Base-by-base conservation (phyloP, 2,888 invertebrate genomes). In the Melinaea menophilus region DNA sequence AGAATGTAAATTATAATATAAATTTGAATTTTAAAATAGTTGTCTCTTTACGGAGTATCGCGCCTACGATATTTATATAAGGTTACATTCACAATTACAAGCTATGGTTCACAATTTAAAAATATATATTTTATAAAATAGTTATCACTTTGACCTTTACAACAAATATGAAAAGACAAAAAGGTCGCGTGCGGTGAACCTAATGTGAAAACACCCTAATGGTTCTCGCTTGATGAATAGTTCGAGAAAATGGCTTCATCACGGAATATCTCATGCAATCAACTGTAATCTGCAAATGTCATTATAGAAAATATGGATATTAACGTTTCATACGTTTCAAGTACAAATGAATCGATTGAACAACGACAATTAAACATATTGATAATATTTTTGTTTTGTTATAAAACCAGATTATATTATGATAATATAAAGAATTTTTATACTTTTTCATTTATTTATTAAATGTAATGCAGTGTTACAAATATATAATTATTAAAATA, bases 211-310 rank as follows among this genome's bases (percentile, higher is more conserved):
- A 51, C 51, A 31, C 51, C 51, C 51, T 51, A 51, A 51, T 51
- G 51, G 51, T 31, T 31, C 51, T 31, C 51, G 51, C 51, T 51
- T 51, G 51, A 51, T 51, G 51, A 51, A 51, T 51, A 51, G 51
- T 51, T 51, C 51, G 51, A 51, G 51, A 51, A 51, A 51, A 51
- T 51, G 51, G 51, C 51, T 51, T 51, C 51, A 51, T 51, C 51
- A 51, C 51, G 31, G 51, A 51, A 51, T 51, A 51, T 51, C 51
- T 51, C 51, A 51, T 51, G 51, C 51, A 51, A 51, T 51, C 51
- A 51, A 51, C 51, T 51, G 51, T 51, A 51, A 51, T 51, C 51
- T 51, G 51, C 51, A 31, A 51, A 51, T 51, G 51, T 51, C 31
- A 51, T 51, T 51, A 51, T 4, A n/a, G 51, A 51, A 48, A 51